phyloP scores from a whole-genome alignment of 2,888 invertebrate genomes.

The Cantharis lateralis region DNA sequence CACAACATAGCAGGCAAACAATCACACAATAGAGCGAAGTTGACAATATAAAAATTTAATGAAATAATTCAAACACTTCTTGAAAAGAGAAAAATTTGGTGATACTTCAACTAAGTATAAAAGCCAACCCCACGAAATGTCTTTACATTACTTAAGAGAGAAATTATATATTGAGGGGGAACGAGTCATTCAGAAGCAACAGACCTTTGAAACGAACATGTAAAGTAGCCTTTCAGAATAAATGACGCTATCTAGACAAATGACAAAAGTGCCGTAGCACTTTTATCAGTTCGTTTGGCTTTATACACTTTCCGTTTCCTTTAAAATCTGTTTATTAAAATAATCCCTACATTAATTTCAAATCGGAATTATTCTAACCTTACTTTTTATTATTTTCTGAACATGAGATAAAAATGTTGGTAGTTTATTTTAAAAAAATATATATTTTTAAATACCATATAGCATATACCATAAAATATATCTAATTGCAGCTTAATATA shows the following conservation, averaged over 20 bases:
- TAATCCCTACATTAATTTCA: background rate
- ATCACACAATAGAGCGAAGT: background rate
- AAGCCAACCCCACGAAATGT: constrained; percentile 24
- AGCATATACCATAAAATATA: background rate
- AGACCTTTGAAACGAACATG: constrained; percentile 51
- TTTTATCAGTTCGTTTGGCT: constrained; percentile 14
- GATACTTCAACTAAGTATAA: constrained; percentile 16
- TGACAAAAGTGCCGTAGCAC: constrained; percentile 39
- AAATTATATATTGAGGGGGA: constrained; percentile 48
- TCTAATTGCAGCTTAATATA: background rate
- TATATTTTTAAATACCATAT: background rate
- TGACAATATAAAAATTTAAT: constrained; percentile 5
- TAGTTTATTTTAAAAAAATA: background rate
- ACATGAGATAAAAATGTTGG: background rate
- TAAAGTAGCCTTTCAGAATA: constrained; percentile 51
- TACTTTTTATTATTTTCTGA: background rate
- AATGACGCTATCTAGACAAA: constrained; percentile 48
- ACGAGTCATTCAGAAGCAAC: constrained; percentile 46
- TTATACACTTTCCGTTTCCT: constrained; percentile 5
- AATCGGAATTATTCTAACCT: background rate
- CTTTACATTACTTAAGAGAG: constrained; percentile 34
- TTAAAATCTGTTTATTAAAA: background rate
- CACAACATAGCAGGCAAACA: background rate
- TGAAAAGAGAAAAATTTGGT: background rate
- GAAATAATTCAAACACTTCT: background rate